phyloP scores from a whole-genome alignment of 2,113 vertebrate genomes.

The Castor canadensis region DNA sequence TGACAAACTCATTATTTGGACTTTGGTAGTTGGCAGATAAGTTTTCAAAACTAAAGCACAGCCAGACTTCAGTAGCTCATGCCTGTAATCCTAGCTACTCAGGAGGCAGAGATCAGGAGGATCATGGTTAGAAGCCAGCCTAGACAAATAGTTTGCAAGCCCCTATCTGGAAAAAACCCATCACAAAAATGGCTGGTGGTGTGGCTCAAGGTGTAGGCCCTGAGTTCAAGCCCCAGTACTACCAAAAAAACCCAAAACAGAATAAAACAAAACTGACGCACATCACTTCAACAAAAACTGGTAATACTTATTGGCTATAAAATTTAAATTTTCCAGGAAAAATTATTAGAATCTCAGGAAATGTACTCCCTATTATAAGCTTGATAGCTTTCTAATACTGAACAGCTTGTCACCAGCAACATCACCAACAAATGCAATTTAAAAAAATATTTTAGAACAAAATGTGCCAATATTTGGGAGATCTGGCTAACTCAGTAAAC shows the following conservation, averaged over 20 bases:
- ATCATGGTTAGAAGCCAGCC: too few species aligned
- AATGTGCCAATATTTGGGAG: background rate
- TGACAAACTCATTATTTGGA: background rate
- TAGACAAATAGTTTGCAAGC: too few species aligned
- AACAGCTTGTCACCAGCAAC: background rate
- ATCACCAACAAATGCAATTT: background rate
- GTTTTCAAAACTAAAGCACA: background rate
- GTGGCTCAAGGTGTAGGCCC: too few species aligned
- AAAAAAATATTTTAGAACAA: background rate
- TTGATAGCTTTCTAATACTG: background rate
- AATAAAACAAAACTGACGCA: background rate
- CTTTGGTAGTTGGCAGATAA: background rate
- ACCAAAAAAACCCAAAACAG: too few species aligned
- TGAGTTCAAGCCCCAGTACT: too few species aligned
- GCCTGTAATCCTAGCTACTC: too few species aligned
- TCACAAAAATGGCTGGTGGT: too few species aligned
- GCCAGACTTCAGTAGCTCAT: too few species aligned
- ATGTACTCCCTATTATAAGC: background rate
- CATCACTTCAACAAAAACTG: background rate
- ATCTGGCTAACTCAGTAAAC: background rate
- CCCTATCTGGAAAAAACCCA: too few species aligned
- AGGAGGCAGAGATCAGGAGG: too few species aligned
- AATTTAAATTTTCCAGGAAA: conserved; percentile 5
- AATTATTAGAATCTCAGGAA: background rate
- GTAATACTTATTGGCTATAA: background rate